These are phyloP conservation scores for Pseudococcus viburni DNA, from an alignment of 2,888 invertebrate genomes.

Conservation along the genomic window DNA sequence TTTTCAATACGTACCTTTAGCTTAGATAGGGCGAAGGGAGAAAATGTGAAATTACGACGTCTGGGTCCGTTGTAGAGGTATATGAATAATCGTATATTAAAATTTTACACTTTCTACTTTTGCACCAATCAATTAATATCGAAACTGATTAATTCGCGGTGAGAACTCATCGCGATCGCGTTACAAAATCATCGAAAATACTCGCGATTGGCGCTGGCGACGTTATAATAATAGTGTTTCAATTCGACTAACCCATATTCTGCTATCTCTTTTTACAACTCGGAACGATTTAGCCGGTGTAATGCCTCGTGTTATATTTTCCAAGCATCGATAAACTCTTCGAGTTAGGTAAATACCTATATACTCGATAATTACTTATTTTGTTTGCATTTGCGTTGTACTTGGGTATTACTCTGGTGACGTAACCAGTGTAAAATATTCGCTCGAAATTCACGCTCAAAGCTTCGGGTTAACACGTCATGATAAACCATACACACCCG, in stretches of 20 bases:
- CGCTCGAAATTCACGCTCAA: not conserved
- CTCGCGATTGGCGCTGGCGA: not conserved
- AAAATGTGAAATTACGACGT: constrained; percentile 10
- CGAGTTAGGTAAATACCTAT: not conserved
- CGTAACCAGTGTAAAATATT: not conserved
- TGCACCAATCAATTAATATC: constrained; percentile 31
- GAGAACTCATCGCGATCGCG: not conserved
- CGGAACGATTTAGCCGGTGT: not conserved
- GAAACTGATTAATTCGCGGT: constrained; percentile 4
- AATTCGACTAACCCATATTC: not conserved
- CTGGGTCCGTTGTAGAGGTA: not conserved
- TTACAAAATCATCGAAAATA: constrained; percentile 33
- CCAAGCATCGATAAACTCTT: not conserved
- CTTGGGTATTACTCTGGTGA: not conserved
- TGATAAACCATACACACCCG: not conserved
- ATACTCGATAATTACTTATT: constrained; percentile 11
- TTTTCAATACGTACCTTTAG: constrained; percentile 13
- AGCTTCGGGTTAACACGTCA: constrained; percentile 24
- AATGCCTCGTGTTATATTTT: not conserved
- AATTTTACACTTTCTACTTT: constrained; percentile 54
- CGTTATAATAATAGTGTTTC: constrained; percentile 2
- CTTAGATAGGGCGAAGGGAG: not conserved
- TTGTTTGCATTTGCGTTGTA: not conserved
- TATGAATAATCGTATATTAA: constrained; percentile 39
- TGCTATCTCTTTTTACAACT: not conserved